Conservation (phyloP, 2,888 invertebrate genomes). For the Lithophane leautieri region DNA sequence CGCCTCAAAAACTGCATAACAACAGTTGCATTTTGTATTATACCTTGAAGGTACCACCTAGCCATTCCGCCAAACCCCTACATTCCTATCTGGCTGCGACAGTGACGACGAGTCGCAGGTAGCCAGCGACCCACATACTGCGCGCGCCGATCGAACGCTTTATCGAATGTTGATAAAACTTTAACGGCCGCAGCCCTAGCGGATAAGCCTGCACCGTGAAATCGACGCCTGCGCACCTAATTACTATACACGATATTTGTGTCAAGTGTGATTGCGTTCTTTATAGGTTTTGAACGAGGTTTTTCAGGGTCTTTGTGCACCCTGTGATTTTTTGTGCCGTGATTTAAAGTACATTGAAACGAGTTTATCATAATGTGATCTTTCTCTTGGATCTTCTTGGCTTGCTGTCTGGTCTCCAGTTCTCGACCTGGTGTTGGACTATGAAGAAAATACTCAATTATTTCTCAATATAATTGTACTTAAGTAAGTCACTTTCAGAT, state of each 20-base stretch:
- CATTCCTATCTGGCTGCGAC: conserved; percentile 43
- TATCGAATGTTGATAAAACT: conserved; percentile 76
- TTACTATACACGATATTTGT: conserved; percentile 68
- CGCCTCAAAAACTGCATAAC: not conserved
- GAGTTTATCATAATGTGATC: too few species aligned
- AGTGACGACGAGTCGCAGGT: conserved; percentile 65
- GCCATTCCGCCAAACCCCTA: conserved; percentile 35
- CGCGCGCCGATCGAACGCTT: conserved; percentile 71
- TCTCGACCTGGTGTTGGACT: too few species aligned
- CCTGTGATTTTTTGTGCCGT: conserved; percentile 4
- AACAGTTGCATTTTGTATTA: not conserved
- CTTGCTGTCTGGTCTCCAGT: too few species aligned
- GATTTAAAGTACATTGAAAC: too few species aligned
- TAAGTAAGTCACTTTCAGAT: too few species aligned
- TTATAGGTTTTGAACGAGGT: conserved; percentile 55
- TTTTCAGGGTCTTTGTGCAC: conserved; percentile 33
- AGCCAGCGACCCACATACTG: conserved; percentile 74
- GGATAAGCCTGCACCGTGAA: conserved; percentile 78
- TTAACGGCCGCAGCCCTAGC: conserved; percentile 69
- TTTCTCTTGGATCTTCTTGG: too few species aligned
- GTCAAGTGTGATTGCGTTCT: conserved; percentile 66
- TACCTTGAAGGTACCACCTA: conserved; percentile 18
- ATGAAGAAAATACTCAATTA: too few species aligned
- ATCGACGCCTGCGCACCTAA: conserved; percentile 74
- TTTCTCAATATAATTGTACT: too few species aligned